Evolutionary conservation across 2,113 vertebrate species (phyloP), one percentile per base, ranked within the genome.

Genomic region (Acrocephalus arundinaceus): DNA sequence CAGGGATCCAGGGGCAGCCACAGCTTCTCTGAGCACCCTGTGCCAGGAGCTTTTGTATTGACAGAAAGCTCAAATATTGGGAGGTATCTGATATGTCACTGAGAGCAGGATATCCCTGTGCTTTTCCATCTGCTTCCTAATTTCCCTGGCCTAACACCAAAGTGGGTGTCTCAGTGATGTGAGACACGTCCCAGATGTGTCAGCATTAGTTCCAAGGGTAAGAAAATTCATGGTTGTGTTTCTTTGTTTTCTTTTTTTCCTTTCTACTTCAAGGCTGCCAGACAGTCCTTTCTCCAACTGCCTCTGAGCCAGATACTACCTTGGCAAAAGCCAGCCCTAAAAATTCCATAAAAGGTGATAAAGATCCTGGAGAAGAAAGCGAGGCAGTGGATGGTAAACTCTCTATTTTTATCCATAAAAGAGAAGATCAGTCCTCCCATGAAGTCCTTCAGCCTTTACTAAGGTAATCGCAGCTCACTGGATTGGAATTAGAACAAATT

Each of bases 351-450:
- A 99, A 99, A 97, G 97, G 98, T 3, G 99, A 99, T 90, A 99
- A 99, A 90, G 99, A 99, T 78, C 98, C 97, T 14, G 99, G 99
- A 85, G 99, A 99, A 93, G 99, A 99, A 95, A 99, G 99, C 2
- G 99, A 99, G 93, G 99, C 99, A 9, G 99, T 99, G 71, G 99
- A 99, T 94, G 99, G 99, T 68, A 99, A 99, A 93, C 98, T 99
- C 14, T 99, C 99, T 12, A 99, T 99, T 96, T 99, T 99, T 63
- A 99, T 99, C 96, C 99, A 99, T 91, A 99, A 99, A 93, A 97
- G 99, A 81, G 99, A 99, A 97, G 99, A 99, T 87, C 99, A 99
- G 90, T 99, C 99, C 21, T 99, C 99, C 58, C 99, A 99, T 71
- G 99, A 99, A 96, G 99, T 99, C 76, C 98, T 99, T 43, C 99